Conservation (phyloP, 2,113 vertebrate species). For the Lates calcarifer region DNA sequence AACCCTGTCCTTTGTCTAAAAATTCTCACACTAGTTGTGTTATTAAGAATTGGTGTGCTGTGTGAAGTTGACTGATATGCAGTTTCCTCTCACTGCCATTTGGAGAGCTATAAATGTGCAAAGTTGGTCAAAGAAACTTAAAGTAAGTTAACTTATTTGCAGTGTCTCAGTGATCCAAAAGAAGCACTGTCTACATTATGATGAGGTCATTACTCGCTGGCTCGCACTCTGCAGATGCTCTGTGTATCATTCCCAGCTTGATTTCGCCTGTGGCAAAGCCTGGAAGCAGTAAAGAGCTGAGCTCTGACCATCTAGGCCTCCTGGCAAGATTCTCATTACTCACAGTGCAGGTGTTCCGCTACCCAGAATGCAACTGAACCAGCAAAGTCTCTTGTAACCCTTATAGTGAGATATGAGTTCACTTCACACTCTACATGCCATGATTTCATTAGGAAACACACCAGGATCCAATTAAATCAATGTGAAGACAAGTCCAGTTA, state of each 20-base stretch:
- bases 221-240: slow-evolving; percentile 29
- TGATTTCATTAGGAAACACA: slow-evolving; percentile 57
- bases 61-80: neutral
- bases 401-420: slow-evolving; percentile 26
- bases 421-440: slow-evolving; percentile 24
- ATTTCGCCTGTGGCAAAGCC: slow-evolving; percentile 57
- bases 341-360: slow-evolving; percentile 47
- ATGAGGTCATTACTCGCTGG: slow-evolving; percentile 42
- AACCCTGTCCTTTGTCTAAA: neutral
- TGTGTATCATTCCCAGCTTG: slow-evolving; percentile 22
- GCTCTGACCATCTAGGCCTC: slow-evolving; percentile 51
- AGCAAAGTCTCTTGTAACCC: slow-evolving; percentile 14
- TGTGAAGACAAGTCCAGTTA: slow-evolving; percentile 44
- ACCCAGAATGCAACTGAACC: slow-evolving; percentile 49
- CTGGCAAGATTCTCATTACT: slow-evolving; percentile 72
- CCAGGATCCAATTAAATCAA: slow-evolving; percentile 59
- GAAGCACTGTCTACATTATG: slow-evolving; percentile 7
- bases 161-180: slow-evolving; percentile 16
- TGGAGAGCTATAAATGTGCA: neutral
- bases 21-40: neutral
- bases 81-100: neutral
- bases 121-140: slow-evolving; percentile 11
- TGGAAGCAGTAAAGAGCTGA: slow-evolving; percentile 47
- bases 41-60: neutral
- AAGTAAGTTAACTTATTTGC: slow-evolving; percentile 8